phyloP scores from a whole-genome alignment of 2,113 vertebrate species.

The Indri indri region DNA sequence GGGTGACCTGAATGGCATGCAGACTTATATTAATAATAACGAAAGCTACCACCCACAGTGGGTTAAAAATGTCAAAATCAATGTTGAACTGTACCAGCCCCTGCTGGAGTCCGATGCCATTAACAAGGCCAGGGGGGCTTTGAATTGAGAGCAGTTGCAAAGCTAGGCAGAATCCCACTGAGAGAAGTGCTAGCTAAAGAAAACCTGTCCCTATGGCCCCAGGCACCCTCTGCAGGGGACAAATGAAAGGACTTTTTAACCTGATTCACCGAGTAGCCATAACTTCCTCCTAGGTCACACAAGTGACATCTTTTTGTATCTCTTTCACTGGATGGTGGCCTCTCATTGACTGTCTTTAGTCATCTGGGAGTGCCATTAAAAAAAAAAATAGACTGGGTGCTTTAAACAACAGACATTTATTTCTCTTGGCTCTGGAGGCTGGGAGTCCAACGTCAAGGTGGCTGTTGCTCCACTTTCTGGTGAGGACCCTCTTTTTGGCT shows the following conservation, averaged over 20 bases:
- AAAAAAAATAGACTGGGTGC: not conserved
- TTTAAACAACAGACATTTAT: not conserved
- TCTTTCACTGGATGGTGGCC: not conserved
- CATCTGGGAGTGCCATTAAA: not conserved
- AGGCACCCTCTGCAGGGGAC: not conserved
- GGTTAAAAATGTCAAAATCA: not conserved
- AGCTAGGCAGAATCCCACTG: no score
- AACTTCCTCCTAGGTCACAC: not conserved
- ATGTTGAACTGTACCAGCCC: rapidly evolving
- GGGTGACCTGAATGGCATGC: not conserved
- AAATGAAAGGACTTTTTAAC: not conserved
- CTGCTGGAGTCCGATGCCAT: not conserved
- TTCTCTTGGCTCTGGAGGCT: not conserved
- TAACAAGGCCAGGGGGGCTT: not conserved
- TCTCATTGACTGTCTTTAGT: not conserved
- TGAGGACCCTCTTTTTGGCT: not conserved
- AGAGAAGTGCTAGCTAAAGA: not conserved
- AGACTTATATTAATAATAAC: not conserved
- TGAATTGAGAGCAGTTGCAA: not conserved
- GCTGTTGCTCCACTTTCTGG: not conserved
- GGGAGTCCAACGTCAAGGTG: not conserved
- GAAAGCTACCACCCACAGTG: not conserved
- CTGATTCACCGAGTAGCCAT: not conserved
- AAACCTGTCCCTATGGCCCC: not conserved
- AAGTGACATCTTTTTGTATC: not conserved